Conservation (phyloP, 1,140 invertebrate species). For the Philopotamus ludificatus region DNA sequence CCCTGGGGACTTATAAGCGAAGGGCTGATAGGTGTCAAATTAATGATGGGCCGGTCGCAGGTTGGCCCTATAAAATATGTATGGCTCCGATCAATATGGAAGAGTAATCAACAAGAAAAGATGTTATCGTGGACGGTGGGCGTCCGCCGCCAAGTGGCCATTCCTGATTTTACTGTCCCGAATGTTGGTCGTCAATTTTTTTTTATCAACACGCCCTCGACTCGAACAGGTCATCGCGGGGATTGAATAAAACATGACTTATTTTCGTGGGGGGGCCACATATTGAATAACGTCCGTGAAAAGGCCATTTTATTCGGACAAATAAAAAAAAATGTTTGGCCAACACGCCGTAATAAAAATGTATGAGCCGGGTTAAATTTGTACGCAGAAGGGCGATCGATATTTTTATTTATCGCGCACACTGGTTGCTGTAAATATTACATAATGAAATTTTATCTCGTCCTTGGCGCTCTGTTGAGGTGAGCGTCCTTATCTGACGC, state of each 20-base stretch:
- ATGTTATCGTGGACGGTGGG: neutral
- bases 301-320: neutral
- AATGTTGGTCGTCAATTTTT: slow-evolving; percentile 14
- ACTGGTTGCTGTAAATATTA: too few species aligned
- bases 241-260: slow-evolving; percentile 21
- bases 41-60: neutral
- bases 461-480: too few species aligned
- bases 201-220: neutral
- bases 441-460: too few species aligned
- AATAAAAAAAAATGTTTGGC: slow-evolving; percentile 5
- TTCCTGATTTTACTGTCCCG: neutral
- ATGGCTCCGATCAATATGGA: neutral
- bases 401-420: neutral
- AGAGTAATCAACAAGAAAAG: neutral
- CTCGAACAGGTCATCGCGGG: neutral
- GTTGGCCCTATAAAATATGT: too few species aligned
- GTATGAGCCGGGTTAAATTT: neutral
- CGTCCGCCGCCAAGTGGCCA: neutral
- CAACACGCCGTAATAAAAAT: neutral
- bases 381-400: neutral
- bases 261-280: neutral
- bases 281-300: slow-evolving; percentile 6
- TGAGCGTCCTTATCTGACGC: too few species aligned
- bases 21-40: neutral
- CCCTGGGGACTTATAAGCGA: too few species aligned